Evolutionary conservation across 1,140 invertebrate genomes (phyloP).

Genomic region (Drosophila arawakana): DNA sequence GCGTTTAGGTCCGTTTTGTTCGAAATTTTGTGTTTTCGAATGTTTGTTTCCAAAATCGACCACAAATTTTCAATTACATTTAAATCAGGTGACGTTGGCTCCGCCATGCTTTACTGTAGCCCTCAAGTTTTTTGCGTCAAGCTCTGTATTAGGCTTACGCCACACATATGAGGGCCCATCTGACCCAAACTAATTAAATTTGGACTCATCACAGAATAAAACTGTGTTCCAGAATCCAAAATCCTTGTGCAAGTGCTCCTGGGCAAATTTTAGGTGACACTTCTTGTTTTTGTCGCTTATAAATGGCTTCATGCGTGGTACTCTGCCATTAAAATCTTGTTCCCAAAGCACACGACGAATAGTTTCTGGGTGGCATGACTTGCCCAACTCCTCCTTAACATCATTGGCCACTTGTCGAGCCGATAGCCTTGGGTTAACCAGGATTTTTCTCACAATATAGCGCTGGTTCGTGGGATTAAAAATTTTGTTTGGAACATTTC

Average conservation of each 20-base stretch:
- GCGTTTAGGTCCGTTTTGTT: no score
- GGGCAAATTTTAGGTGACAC: background rate
- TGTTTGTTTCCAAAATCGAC: background rate
- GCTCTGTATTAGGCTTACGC: conserved; percentile 5
- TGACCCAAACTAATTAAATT: conserved; percentile 19
- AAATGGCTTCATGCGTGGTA: conserved; percentile 11
- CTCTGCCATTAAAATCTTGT: conserved; percentile 18
- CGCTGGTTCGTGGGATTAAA: no score
- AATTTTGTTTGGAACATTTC: no score
- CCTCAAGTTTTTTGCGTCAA: background rate
- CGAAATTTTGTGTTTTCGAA: no score
- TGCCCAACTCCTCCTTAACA: conserved; percentile 14
- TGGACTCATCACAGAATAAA: conserved; percentile 14
- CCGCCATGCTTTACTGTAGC: conserved; percentile 6
- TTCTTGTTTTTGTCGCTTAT: conserved; percentile 1
- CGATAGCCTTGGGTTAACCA: conserved; percentile 23
- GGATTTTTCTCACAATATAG: no score
- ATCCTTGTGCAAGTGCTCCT: background rate
- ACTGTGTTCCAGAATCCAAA: conserved; percentile 2
- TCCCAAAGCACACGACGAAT: conserved; percentile 25
- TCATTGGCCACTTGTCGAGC: conserved; percentile 18
- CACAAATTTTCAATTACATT: background rate
- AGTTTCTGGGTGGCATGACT: conserved; percentile 20
- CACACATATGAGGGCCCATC: conserved; percentile 1
- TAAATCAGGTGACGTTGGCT: background rate